Evolutionary conservation across 2,888 invertebrate species (phyloP).

Genomic region (Sminthurides aquaticus): DNA sequence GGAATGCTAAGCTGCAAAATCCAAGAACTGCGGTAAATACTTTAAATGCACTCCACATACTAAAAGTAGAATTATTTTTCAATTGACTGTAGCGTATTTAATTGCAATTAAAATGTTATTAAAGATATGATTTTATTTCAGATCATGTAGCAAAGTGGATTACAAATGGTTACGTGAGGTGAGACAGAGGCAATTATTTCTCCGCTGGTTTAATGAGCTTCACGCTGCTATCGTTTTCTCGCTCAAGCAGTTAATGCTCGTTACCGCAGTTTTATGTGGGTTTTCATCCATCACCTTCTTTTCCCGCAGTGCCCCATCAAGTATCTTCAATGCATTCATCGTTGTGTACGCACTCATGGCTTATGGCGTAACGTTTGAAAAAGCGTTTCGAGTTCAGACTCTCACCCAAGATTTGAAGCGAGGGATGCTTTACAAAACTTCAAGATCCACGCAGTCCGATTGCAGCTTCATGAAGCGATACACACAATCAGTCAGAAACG

Average conservation of each 20-base stretch:
- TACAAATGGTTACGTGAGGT: too few relatives aligned
- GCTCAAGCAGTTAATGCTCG: not conserved
- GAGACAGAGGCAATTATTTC: too few relatives aligned
- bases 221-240: not conserved
- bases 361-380: not conserved
- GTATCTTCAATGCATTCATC: not conserved
- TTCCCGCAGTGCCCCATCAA: not conserved
- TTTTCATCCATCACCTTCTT: not conserved
- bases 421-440: not conserved
- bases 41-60: too few relatives aligned
- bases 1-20: too few relatives aligned
- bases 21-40: too few relatives aligned
- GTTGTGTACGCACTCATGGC: not conserved
- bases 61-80: not conserved
- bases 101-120: not conserved
- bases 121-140: too few relatives aligned
- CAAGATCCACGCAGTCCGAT: not conserved
- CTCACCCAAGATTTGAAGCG: not conserved
- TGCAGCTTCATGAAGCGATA: not conserved
- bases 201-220: not conserved
- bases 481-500: not conserved
- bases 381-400: not conserved
- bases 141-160: too few relatives aligned
- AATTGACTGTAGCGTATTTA: too few relatives aligned
- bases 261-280: not conserved